Evolutionary conservation across 2,797 vertebrate species (phyloP).

Genomic region (Florisuga fusca): DNA sequence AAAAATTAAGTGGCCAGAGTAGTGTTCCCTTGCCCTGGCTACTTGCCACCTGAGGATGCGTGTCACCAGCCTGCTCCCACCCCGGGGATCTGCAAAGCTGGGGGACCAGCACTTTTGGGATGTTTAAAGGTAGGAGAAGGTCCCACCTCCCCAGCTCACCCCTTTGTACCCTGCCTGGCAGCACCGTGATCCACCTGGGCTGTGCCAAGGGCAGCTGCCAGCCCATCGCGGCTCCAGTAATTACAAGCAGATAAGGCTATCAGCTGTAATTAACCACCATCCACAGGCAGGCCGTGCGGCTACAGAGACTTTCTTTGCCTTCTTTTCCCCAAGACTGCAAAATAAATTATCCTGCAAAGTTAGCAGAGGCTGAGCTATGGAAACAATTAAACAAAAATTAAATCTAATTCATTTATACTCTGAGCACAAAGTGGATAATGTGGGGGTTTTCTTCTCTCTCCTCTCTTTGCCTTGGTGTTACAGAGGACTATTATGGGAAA

Average conservation of each 20-base stretch:
- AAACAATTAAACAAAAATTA: slow-evolving; percentile 93
- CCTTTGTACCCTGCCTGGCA: rapidly evolving
- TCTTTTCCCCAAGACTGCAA: slow-evolving; percentile 82
- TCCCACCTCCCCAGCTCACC: rapidly evolving
- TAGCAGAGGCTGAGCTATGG: slow-evolving; percentile 86
- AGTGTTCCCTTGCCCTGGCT: background rate
- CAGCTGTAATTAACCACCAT: slow-evolving; percentile 87
- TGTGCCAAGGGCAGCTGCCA: background rate
- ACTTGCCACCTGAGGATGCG: too few relatives aligned
- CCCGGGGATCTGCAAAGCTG: background rate
- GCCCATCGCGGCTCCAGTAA: slow-evolving; percentile 77
- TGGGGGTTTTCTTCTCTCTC: slow-evolving; percentile 61
- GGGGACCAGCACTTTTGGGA: rapidly evolving
- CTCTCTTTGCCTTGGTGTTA: slow-evolving; percentile 76
- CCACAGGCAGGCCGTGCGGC: slow-evolving; percentile 72
- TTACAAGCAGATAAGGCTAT: slow-evolving; percentile 86
- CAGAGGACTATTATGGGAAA: slow-evolving; percentile 84
- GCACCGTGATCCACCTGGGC: slow-evolving; percentile 40
- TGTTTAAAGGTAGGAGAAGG: rapidly evolving
- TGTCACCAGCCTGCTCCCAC: background rate
- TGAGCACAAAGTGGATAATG: slow-evolving; percentile 87
- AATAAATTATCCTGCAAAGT: slow-evolving; percentile 89
- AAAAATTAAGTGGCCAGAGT: background rate
- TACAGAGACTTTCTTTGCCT: slow-evolving; percentile 63
- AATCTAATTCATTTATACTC: slow-evolving; percentile 89